phyloP scores from a whole-genome alignment of 2,113 vertebrate species.

The Noctilio leporinus region DNA sequence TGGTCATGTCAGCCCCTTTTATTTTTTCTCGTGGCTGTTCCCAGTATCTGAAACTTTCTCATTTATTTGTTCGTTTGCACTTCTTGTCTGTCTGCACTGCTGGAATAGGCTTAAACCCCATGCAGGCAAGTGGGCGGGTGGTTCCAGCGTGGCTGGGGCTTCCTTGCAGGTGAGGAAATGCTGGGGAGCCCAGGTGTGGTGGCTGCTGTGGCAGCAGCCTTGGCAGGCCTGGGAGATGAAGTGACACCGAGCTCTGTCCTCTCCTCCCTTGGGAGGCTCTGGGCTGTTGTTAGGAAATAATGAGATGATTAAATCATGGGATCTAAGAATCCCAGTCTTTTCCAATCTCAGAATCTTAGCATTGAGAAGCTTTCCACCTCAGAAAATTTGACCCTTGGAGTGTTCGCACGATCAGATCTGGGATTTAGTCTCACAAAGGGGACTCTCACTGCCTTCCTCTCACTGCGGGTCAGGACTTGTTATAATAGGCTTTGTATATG shows the following conservation, averaged over 20 bases:
- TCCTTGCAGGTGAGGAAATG: not conserved
- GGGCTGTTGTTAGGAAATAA: constrained; percentile 38
- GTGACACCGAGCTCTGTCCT: not conserved
- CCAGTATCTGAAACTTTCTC: not conserved
- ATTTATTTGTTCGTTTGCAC: not conserved
- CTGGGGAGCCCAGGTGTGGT: not conserved
- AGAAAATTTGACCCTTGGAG: not conserved
- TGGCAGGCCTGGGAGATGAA: not conserved
- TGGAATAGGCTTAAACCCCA: not conserved
- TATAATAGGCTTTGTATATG: not conserved
- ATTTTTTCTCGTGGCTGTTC: not conserved
- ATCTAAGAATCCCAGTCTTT: not conserved
- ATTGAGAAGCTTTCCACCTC: not conserved
- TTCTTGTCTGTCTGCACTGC: not conserved
- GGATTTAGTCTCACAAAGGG: not conserved
- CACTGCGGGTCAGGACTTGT: not conserved
- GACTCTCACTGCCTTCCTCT: not conserved
- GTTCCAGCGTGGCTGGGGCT: not conserved
- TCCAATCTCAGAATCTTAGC: not conserved
- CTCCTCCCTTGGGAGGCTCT: not conserved
- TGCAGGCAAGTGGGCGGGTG: not conserved
- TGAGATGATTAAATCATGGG: constrained; percentile 33
- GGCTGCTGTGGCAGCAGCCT: not conserved
- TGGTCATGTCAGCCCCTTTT: not conserved
- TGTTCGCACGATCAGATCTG: not conserved